Conservation (phyloP, 1,140 invertebrate genomes). For the Pissodes strobi region DNA sequence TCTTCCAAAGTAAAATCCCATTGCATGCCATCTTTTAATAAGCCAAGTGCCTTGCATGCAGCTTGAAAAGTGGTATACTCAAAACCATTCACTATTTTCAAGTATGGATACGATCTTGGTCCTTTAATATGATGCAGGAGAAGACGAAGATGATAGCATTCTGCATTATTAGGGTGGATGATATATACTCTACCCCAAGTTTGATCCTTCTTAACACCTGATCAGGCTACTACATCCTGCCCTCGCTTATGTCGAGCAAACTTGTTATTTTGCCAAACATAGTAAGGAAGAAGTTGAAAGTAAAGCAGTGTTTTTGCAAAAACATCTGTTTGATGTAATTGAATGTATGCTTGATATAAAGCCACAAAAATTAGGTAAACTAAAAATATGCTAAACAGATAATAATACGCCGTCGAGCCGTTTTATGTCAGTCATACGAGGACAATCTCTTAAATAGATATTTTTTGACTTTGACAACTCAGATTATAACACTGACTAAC, state of each 20-base stretch:
- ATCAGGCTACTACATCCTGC: neutral
- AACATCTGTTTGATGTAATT: conserved; percentile 7
- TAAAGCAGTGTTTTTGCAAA: neutral
- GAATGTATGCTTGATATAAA: no score
- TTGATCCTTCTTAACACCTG: neutral
- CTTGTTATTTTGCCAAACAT: neutral
- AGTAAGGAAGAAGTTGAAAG: neutral
- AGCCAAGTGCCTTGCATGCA: neutral
- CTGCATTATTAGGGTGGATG: neutral
- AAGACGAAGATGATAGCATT: neutral
- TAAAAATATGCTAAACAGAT: no score
- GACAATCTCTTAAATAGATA: no score
- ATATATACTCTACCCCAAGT: neutral
- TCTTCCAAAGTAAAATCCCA: conserved; percentile 11
- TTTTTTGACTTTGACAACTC: no score
- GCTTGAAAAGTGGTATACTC: neutral
- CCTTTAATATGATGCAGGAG: conserved; percentile 54
- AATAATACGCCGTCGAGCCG: no score
- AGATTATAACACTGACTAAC: no score
- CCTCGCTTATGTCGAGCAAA: neutral
- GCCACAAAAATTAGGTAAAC: no score
- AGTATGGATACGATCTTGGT: neutral
- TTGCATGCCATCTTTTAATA: conserved; percentile 4
- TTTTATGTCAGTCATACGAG: no score
- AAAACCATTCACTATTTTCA: neutral